phyloP scores from a whole-genome alignment of 2,113 vertebrate species.

The Dicentrarchus labrax region DNA sequence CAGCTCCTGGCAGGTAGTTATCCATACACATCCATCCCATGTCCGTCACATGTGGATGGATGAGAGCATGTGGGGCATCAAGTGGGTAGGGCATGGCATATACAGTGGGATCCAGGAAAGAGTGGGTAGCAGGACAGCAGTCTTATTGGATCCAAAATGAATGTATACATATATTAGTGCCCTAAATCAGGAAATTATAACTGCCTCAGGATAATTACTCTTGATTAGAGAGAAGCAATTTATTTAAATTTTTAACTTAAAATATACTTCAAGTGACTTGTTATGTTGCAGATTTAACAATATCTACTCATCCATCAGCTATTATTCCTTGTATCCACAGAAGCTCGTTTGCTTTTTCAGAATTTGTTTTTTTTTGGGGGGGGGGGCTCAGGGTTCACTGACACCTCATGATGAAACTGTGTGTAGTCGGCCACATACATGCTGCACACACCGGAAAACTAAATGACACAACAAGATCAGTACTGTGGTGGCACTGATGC shows the following conservation, averaged over 20 bases:
- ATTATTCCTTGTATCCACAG: not conserved
- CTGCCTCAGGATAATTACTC: not conserved
- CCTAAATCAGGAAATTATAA: not conserved
- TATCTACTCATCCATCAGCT: not conserved
- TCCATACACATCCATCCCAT: slow-evolving; percentile 15
- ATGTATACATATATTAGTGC: not conserved
- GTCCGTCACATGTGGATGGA: slow-evolving; percentile 33
- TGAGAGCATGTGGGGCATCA: slow-evolving; percentile 24
- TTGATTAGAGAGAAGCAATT: slow-evolving; percentile 4
- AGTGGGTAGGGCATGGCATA: slow-evolving; percentile 19
- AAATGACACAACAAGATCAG: not conserved
- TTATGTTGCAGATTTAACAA: not conserved
- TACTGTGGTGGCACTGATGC: not conserved
- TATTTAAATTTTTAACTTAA: not conserved
- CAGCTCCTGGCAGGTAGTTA: slow-evolving; percentile 91
- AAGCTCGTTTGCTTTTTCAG: not conserved
- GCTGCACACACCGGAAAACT: not conserved
- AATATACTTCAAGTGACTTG: not conserved
- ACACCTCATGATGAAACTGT: slow-evolving; percentile 8
- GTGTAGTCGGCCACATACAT: not conserved
- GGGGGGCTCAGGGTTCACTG: not conserved
- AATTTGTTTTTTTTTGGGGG: not conserved
- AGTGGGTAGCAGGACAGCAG: not conserved
- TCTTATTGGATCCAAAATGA: not conserved
- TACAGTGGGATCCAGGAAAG: not conserved